phyloP scores from a whole-genome alignment of 2,113 vertebrate genomes.

The Muntiacus reevesi region DNA sequence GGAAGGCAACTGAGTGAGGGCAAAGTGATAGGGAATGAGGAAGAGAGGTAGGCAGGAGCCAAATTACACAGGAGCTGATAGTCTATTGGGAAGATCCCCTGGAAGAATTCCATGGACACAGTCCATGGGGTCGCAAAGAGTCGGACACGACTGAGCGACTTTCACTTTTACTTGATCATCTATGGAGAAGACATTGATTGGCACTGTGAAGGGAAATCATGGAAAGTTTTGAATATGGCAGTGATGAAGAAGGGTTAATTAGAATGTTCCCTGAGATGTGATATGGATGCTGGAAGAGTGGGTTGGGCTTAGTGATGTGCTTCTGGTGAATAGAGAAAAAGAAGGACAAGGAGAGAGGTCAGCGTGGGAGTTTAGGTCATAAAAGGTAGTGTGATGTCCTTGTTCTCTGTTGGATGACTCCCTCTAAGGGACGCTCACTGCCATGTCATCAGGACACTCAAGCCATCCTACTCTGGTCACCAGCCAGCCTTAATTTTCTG shows the following conservation, averaged over 20 bases:
- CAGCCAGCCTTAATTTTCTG: background rate
- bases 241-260: background rate
- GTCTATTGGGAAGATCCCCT: background rate
- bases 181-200: background rate
- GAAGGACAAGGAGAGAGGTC: background rate
- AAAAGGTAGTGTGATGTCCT: background rate
- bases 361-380: background rate
- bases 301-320: background rate
- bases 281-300: background rate
- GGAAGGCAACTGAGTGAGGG: background rate
- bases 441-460: background rate
- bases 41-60: background rate
- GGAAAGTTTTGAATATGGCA: background rate
- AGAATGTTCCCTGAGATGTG: background rate
- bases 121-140: background rate
- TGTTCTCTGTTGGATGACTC: background rate
- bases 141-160: background rate
- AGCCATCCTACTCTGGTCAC: background rate
- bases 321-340: background rate
- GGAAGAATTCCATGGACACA: background rate
- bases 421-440: background rate
- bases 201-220: background rate
- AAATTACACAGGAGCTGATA: background rate
- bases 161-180: background rate
- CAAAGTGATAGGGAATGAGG: background rate